phyloP scores from a whole-genome alignment of 1,140 invertebrate genomes.

The Mizuhopecten yessoensis region DNA sequence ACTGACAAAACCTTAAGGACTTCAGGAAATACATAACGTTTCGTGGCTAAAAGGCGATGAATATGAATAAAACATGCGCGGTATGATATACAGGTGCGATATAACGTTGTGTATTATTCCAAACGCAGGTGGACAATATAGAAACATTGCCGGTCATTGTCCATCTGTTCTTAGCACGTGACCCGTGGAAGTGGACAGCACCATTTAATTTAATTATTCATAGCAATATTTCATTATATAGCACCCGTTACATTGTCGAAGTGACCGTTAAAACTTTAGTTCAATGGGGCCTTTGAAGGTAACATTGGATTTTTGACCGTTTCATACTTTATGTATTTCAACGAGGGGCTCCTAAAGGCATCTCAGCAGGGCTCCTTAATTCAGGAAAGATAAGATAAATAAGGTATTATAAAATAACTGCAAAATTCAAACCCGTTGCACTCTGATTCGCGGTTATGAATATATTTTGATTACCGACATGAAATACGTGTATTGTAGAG shows the following conservation, averaged over 20 bases:
- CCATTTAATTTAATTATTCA: neutral
- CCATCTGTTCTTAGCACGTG: constrained; percentile 9
- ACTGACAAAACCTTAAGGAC: neutral
- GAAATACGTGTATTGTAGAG: too few relatives aligned
- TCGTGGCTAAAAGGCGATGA: neutral
- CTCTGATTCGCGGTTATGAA: too few relatives aligned
- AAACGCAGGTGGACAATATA: neutral
- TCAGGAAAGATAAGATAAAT: too few relatives aligned
- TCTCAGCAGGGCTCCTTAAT: too few relatives aligned
- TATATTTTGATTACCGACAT: too few relatives aligned
- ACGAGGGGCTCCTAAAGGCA: too few relatives aligned
- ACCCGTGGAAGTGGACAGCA: neutral
- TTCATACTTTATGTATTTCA: too few relatives aligned
- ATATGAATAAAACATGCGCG: neutral
- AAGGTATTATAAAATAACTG: too few relatives aligned
- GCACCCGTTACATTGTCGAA: neutral
- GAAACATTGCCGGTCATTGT: neutral
- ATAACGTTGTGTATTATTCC: too few relatives aligned
- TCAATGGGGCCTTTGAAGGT: too few relatives aligned
- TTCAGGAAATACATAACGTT: neutral
- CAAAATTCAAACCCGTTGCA: too few relatives aligned
- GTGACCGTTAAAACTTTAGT: neutral
- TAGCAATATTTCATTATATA: neutral
- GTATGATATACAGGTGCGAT: neutral
- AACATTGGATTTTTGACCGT: too few relatives aligned